Conservation (phyloP, 2,113 vertebrate genomes). For the Pachyramphus minor region DNA sequence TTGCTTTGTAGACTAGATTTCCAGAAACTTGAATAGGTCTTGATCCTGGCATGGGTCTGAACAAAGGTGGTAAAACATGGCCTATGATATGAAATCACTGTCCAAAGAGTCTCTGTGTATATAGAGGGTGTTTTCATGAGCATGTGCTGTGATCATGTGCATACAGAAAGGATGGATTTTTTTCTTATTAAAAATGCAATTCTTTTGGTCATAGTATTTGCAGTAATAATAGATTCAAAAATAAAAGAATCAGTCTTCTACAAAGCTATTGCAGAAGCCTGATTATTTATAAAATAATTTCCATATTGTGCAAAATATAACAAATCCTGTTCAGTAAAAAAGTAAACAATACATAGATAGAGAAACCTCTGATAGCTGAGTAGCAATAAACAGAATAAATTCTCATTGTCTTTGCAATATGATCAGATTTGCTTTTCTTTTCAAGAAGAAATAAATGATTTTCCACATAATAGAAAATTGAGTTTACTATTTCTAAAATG, state of each 20-base stretch:
- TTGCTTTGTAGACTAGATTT: neutral
- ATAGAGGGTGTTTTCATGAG: neutral
- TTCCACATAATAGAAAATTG: neutral
- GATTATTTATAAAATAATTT: neutral
- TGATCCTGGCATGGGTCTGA: neutral
- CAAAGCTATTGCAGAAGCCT: neutral
- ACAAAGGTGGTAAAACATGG: neutral
- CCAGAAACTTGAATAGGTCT: neutral
- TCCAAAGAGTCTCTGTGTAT: neutral
- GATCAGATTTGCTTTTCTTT: neutral
- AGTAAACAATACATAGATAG: neutral
- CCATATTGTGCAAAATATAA: neutral
- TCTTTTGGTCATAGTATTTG: neutral
- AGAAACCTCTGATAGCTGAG: neutral
- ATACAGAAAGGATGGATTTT: neutral
- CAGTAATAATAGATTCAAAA: neutral
- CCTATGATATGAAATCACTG: neutral
- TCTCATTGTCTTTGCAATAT: neutral
- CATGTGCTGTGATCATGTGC: neutral
- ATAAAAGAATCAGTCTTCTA: neutral
- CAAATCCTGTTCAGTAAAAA: neutral
- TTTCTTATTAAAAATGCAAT: neutral
- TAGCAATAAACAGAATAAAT: neutral
- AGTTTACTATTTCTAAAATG: conserved; percentile 28
- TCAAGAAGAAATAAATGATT: neutral